These are phyloP conservation scores for Falco columbarius DNA, from an alignment of 2,797 vertebrate species.

Conservation along the genomic window DNA sequence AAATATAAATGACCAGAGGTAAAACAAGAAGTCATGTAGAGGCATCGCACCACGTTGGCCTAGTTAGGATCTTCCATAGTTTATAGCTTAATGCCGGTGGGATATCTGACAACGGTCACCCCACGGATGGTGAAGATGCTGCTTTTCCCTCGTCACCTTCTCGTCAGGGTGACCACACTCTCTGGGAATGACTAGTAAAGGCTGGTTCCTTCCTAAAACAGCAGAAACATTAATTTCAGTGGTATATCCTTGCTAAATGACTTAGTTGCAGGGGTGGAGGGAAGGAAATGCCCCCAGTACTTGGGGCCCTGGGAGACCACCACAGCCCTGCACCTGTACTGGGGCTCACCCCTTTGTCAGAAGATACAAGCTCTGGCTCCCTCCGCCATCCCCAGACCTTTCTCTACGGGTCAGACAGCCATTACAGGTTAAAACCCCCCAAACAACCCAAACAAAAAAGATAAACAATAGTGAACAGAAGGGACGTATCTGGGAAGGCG, in stretches of 20 bases:
- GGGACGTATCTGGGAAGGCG: rapidly evolving
- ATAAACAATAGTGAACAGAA: not conserved
- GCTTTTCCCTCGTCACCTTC: not conserved
- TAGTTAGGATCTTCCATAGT: not conserved
- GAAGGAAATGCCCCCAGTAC: rapidly evolving
- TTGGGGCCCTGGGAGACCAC: rapidly evolving
- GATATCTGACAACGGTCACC: too few species aligned
- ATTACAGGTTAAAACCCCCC: not conserved
- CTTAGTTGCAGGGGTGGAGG: too few species aligned
- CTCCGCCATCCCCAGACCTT: not conserved
- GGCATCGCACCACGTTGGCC: not conserved
- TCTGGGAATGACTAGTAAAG: too few species aligned
- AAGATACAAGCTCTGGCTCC: not conserved
- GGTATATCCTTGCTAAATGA: rapidly evolving
- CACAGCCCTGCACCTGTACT: rapidly evolving
- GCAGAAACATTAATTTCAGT: not conserved
- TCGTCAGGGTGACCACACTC: not conserved
- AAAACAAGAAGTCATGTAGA: not conserved
- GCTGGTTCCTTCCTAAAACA: not conserved
- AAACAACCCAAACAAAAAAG: not conserved
- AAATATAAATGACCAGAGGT: not conserved
- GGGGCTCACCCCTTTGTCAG: not conserved
- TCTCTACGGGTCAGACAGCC: not conserved
- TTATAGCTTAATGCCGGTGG: rapidly evolving
- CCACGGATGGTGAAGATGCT: rapidly evolving